These are phyloP conservation scores for Harmothoe impar DNA, from an alignment of 2,888 invertebrate genomes.

Conservation along the genomic window DNA sequence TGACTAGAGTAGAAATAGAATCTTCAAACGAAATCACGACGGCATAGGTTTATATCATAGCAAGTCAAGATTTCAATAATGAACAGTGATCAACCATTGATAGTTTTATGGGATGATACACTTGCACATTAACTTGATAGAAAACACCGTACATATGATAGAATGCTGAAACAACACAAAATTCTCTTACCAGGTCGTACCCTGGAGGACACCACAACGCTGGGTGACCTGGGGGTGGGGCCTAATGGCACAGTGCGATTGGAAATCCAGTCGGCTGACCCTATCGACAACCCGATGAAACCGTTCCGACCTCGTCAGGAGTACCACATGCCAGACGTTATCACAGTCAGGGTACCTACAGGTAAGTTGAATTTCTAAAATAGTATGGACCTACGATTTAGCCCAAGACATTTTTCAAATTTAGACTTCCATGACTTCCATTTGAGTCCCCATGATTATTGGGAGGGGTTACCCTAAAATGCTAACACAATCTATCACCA, in stretches of 20 bases:
- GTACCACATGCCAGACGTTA: conserved; percentile 83
- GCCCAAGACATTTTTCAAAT: background rate
- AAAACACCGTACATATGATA: too few species aligned
- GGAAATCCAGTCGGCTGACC: conserved; percentile 82
- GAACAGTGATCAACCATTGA: too few species aligned
- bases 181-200: conserved; percentile 71
- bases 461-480: too few species aligned
- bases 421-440: background rate
- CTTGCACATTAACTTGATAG: too few species aligned
- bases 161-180: too few species aligned
- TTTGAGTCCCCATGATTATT: background rate
- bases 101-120: too few species aligned
- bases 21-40: too few species aligned
- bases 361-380: conserved; percentile 73
- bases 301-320: conserved; percentile 79
- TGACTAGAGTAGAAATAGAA: too few species aligned
- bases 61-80: too few species aligned
- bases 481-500: too few species aligned
- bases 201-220: conserved; percentile 76
- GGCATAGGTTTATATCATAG: too few species aligned
- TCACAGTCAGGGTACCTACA: conserved; percentile 81
- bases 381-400: too few species aligned
- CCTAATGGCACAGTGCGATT: conserved; percentile 82
- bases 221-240: conserved; percentile 81
- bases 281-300: conserved; percentile 81